A percentile compares a stretch with the other conserved stretches of the same genome.
Evolutionary conservation across 2,797 vertebrate species (phyloP).

Genomic region (Mormyrops attenuatus): DNA sequence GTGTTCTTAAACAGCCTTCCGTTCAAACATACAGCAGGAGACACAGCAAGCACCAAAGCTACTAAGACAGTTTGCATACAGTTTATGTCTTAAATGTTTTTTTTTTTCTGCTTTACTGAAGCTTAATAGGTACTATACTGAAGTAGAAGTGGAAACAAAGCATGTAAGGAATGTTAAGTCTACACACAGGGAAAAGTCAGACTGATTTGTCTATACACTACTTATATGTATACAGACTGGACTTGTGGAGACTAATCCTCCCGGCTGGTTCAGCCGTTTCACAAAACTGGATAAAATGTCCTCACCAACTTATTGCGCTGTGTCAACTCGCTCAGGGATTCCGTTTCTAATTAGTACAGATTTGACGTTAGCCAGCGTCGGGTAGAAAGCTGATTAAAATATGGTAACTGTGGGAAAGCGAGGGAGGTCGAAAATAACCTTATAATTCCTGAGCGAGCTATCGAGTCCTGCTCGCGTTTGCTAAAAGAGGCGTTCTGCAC

Average conservation of each 20-base stretch:
- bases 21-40: neutral
- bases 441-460: neutral
- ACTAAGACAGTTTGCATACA: neutral
- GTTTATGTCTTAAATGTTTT: neutral
- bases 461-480: neutral
- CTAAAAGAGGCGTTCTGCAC: neutral
- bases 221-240: neutral
- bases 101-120: neutral
- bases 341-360: constrained; percentile 25
- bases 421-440: constrained; percentile 13
- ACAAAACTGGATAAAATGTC: constrained; percentile 21
- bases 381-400: constrained; percentile 26
- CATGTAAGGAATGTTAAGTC: constrained; percentile 29
- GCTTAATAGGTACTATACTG: constrained; percentile 5
- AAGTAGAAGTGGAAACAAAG: neutral
- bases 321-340: constrained; percentile 18
- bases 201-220: constrained; percentile 11
- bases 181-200: constrained; percentile 19
- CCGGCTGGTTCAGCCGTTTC: neutral
- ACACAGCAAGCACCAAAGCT: neutral
- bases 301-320: constrained; percentile 18
- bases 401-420: constrained; percentile 21
- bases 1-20: neutral
- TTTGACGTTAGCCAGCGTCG: constrained; percentile 17
- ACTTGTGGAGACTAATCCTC: constrained; percentile 21